Conservation (phyloP, 2,113 vertebrate species). For the Pterophyllum scalare region DNA sequence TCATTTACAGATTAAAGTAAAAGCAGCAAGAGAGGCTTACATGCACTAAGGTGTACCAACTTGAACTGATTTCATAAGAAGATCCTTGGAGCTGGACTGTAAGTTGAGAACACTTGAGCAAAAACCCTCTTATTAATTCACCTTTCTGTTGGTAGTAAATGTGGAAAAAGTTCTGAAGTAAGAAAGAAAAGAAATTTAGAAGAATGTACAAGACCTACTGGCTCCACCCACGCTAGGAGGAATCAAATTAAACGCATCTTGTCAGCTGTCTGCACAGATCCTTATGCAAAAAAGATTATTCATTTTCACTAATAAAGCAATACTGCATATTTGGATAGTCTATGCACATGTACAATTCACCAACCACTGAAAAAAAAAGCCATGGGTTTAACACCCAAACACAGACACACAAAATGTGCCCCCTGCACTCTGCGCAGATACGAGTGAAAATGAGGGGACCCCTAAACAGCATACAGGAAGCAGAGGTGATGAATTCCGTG, state of each 20-base stretch:
- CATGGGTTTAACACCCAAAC: not conserved
- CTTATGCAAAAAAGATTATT: conserved; percentile 10
- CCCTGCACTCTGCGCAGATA: conserved; percentile 61
- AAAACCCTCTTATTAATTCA: not conserved
- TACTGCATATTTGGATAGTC: not conserved
- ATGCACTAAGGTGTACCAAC: conserved; percentile 7
- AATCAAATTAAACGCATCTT: conserved; percentile 41
- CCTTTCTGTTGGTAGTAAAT: conserved; percentile 6
- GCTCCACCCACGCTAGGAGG: conserved; percentile 19
- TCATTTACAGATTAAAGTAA: conserved; percentile 6
- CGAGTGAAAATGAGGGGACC: conserved; percentile 83
- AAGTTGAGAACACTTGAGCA: not conserved
- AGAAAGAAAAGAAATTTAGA: not conserved
- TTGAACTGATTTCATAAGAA: not conserved
- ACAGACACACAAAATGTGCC: conserved; percentile 33
- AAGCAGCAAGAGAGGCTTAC: not conserved
- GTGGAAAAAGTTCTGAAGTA: conserved; percentile 6
- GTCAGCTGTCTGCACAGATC: conserved; percentile 24
- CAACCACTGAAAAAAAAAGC: not conserved
- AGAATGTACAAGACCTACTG: not conserved
- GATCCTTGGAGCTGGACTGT: not conserved
- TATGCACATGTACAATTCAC: not conserved
- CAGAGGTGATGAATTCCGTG: conserved; percentile 95
- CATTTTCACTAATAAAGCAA: not conserved
- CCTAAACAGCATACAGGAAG: conserved; percentile 87